Conservation (phyloP, 1,140 invertebrate species). For the Ctenoplectra terminalis region DNA sequence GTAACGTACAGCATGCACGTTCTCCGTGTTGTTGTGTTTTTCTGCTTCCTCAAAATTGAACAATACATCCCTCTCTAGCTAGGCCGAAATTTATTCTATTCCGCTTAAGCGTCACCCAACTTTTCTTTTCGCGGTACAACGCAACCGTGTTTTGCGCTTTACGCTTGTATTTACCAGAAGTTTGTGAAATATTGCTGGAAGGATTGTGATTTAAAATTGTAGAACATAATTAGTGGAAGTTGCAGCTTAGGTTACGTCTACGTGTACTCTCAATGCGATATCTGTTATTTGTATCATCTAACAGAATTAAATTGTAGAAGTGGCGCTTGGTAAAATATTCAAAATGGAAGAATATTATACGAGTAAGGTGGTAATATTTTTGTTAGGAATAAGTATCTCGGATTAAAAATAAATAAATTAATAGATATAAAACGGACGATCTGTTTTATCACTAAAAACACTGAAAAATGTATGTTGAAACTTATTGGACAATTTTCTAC, state of each 20-base stretch:
- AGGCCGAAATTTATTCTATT: slow-evolving; percentile 73
- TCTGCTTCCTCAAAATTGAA: slow-evolving; percentile 70
- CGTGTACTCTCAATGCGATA: too few relatives aligned
- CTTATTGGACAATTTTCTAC: too few relatives aligned
- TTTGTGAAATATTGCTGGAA: neutral
- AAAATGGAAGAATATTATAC: too few relatives aligned
- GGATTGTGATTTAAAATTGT: neutral
- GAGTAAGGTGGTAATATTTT: too few relatives aligned
- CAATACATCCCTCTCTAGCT: slow-evolving; percentile 54
- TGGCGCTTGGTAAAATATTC: neutral
- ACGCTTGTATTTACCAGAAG: neutral
- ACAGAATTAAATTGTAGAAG: neutral
- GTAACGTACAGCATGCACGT: slow-evolving; percentile 70
- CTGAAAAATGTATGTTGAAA: too few relatives aligned
- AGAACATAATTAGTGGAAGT: neutral
- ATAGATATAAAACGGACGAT: too few relatives aligned
- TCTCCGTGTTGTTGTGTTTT: slow-evolving; percentile 55
- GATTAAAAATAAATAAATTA: too few relatives aligned
- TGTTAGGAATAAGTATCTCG: too few relatives aligned
- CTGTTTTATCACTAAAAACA: too few relatives aligned
- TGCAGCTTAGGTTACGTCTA: neutral
- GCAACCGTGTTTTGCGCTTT: neutral
- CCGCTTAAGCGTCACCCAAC: slow-evolving; percentile 29
- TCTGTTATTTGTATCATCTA: neutral
- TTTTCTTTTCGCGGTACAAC: slow-evolving; percentile 1